phyloP scores from a whole-genome alignment of 2,797 vertebrate species.

The Decapterus maruadsi region DNA sequence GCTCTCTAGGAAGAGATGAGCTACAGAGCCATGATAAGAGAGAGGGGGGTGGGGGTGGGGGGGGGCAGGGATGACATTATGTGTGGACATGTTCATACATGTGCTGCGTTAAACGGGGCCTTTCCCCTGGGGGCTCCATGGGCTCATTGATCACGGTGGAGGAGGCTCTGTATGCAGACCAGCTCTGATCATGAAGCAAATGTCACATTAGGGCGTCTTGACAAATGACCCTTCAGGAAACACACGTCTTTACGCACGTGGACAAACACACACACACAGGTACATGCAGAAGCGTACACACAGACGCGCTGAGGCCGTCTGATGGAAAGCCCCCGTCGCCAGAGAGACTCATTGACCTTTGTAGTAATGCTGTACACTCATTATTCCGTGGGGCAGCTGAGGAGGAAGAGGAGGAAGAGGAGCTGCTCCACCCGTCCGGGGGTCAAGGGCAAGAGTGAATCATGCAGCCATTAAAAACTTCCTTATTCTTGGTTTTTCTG shows the following conservation, averaged over 20 bases:
- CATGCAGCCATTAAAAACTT: conserved; percentile 38
- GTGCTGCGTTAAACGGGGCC: not conserved
- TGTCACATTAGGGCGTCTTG: conserved; percentile 19
- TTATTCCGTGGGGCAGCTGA: conserved; percentile 52
- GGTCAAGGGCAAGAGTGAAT: conserved; percentile 59
- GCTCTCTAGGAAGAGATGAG: not conserved
- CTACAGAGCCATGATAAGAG: not conserved
- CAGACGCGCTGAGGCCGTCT: conserved; percentile 7
- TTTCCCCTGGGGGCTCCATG: not conserved
- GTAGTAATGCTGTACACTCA: conserved; percentile 64
- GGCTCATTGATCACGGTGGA: conserved; percentile 40
- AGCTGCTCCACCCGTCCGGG: not conserved
- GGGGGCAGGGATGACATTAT: conserved; percentile 4
- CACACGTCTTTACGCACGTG: not conserved
- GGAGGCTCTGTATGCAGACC: conserved; percentile 33
- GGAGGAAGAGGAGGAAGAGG: conserved; percentile 4
- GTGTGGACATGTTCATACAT: not conserved
- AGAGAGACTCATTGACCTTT: conserved; percentile 75
- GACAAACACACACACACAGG: not conserved
- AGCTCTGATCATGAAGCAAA: conserved; percentile 15
- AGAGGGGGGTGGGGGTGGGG: too few relatives aligned
- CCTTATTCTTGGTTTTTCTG: conserved; percentile 19
- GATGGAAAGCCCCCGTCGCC: conserved; percentile 32
- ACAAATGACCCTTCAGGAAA: conserved; percentile 59
- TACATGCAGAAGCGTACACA: not conserved